Evolutionary conservation across 2,888 invertebrate species (phyloP), one percentile per base, ranked within the genome.

Genomic region (Tetragnatha montana): DNA sequence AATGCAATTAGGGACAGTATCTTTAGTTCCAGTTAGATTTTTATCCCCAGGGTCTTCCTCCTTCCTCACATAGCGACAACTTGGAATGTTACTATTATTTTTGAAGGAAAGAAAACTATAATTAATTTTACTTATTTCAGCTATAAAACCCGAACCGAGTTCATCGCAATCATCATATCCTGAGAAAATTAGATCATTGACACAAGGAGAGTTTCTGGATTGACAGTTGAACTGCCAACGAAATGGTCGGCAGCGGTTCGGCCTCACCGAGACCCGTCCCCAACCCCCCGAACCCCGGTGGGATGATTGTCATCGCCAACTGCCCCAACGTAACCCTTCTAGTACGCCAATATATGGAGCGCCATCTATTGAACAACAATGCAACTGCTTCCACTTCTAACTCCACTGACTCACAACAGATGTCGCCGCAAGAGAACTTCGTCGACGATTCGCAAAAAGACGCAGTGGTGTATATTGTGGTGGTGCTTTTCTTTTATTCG

Each of bases 401-500:
- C 47, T 10, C 12, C 8, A 68, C 81, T 2, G 14, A 76, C 10
- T n/a, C 14, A 1, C 50, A 19, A 6, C 7, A 12, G 3, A 10
- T 22, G 1, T 69, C 47, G n/a, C 22, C 49, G 17, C 35, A 1
- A 35, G n/a, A 75, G 12, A 19, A 76, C 10, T 50, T 22, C 0
- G 19, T 81, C 0, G 85, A 86, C 70, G 85, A 89, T 10, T 79
- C 84, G 4, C 91, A 91, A 68, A 84, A 88, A 74, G 89, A 93
- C 60, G 93, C 93, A 14, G 91, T 93, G 47, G 91, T 93, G 6
- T 92, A 92, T 81, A 92, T 92, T 69, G 92, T 92, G 22, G 92
- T 92, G 4, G 92, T 92, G 7, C 91, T 92, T 1, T 91, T 92
- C 71, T 92, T 92, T 89, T 92, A 92, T 83, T 92, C 92, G 17